A percentile compares a stretch with the other conserved stretches of the same genome.
Conservation (phyloP, 2,113 vertebrate species). For the Rhinogobius similis region DNA sequence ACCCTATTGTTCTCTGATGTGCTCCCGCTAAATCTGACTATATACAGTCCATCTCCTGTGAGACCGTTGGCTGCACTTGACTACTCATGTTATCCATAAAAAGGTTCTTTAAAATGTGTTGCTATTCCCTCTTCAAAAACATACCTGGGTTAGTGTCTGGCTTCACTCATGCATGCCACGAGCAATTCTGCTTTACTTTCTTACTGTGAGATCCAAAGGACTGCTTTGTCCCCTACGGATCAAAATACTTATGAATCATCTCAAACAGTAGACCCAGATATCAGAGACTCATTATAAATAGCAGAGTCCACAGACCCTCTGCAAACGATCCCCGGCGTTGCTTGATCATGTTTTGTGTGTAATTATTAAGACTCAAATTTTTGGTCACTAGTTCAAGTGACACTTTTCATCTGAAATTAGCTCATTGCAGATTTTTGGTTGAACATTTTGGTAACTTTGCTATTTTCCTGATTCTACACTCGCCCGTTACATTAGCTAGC, state of each 20-base stretch:
- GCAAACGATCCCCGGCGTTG: neutral
- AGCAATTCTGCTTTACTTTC: neutral
- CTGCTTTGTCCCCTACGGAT: neutral
- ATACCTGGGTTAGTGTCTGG: neutral
- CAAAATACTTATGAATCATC: neutral
- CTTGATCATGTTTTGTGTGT: neutral
- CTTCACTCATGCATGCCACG: neutral
- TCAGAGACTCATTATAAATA: neutral
- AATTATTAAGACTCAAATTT: conserved; percentile 13
- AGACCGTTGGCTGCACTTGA: neutral
- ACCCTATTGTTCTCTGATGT: neutral
- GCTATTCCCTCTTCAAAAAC: neutral
- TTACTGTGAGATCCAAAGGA: neutral
- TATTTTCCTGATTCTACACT: too few species aligned
- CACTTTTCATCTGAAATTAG: conserved; percentile 21
- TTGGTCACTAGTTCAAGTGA: conserved; percentile 7
- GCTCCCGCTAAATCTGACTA: neutral
- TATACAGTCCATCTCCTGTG: neutral
- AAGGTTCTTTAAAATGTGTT: neutral
- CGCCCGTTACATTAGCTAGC: too few species aligned
- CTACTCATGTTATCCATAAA: neutral
- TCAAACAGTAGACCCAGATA: neutral
- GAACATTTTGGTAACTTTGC: too few species aligned
- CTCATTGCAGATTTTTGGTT: conserved; percentile 17
- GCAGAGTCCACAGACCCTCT: neutral